Evolutionary conservation across 2,888 invertebrate species (phyloP), one percentile per base, ranked within the genome.

Genomic region (Cheilosia variabilis): DNA sequence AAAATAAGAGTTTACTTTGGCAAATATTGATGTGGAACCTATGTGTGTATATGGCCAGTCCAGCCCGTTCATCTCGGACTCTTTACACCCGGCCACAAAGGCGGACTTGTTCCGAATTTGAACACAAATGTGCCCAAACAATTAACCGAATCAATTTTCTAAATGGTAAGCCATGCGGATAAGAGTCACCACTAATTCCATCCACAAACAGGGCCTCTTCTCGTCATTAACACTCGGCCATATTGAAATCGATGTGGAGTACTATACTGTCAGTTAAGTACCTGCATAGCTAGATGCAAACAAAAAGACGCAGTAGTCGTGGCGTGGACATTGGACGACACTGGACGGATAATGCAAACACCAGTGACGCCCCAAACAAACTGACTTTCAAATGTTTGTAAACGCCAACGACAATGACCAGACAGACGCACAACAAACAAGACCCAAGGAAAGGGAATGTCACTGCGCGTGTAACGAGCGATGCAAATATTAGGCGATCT

Each of bases 91-190:
- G 53, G 13, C 13, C 73, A 86, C 80, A 86, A 80, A 63, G 80
- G 62, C 31, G 41, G 31, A 80, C 76, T 86, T 86, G 71, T 86
- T 75, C 57, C 43, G 69, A 79, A 76, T 66, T 75, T 79, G 65
- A 66, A 75, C 69, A 72, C 22, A 72, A 53, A 87, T 88, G 84
- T 88, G 53, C 80, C 65, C 66, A 88, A 88, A 87, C 87, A 88
- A 88, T 88, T 88, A 88, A 87, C 83, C 37, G 66, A 88, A 81
- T 87, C 88, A 89, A 89, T 89, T 89, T 89, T 89, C 89, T 89
- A 88, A 89, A 89, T 89, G 89, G 88, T 83, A 89, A 87, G 83
- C 88, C 89, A 89, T 88, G 89, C 89, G 88, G 84, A 87, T 88
- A 88, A 88, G 87, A 87, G 87, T 84, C 57, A 58, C 77, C 53